Percentiles rank a stretch among this genome's conserved stretches.
phyloP scores from a whole-genome alignment of 2,797 vertebrate genomes.

The Discoglossus pictus region DNA sequence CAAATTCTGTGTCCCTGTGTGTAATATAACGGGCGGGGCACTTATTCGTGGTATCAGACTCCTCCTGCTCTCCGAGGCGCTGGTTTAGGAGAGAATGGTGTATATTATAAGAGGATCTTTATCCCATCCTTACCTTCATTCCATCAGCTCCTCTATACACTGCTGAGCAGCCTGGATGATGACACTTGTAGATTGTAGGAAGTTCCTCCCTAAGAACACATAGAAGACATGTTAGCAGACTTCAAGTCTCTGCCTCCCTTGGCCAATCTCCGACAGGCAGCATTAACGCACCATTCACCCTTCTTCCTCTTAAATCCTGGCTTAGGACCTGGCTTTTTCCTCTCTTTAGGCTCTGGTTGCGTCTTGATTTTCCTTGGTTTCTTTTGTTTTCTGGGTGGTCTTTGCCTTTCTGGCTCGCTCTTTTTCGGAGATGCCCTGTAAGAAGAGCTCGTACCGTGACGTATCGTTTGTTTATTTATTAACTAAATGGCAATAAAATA shows the following conservation, averaged over 20 bases:
- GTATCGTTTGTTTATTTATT: too few species aligned
- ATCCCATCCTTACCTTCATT: constrained; percentile 80
- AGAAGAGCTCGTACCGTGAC: too few species aligned
- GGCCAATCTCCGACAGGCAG: too few species aligned
- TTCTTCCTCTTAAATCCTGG: constrained; percentile 96
- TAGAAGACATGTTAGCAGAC: neutral
- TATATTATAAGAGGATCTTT: too few species aligned
- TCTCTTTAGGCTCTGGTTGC: constrained; percentile 74
- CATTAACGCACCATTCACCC: constrained; percentile 65
- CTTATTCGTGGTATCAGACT: too few species aligned
- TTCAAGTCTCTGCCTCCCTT: neutral
- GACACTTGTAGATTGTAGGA: constrained; percentile 96
- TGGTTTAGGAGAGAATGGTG: neutral
- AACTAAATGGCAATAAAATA: too few species aligned
- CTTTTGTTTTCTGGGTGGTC: too few species aligned
- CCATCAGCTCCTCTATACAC: constrained; percentile 91
- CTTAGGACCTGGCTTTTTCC: constrained; percentile 93
- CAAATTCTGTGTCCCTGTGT: too few species aligned
- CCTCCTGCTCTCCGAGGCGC: neutral
- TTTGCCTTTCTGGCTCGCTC: constrained; percentile 53
- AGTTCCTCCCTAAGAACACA: constrained; percentile 84
- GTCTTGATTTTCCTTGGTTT: constrained; percentile 69
- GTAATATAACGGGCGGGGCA: too few species aligned
- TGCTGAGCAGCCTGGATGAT: constrained; percentile 90
- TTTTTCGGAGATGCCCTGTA: constrained; percentile 70